These are phyloP conservation scores for Tachyglossus aculeatus DNA, from an alignment of 2,797 vertebrate genomes.

Conservation along the genomic window DNA sequence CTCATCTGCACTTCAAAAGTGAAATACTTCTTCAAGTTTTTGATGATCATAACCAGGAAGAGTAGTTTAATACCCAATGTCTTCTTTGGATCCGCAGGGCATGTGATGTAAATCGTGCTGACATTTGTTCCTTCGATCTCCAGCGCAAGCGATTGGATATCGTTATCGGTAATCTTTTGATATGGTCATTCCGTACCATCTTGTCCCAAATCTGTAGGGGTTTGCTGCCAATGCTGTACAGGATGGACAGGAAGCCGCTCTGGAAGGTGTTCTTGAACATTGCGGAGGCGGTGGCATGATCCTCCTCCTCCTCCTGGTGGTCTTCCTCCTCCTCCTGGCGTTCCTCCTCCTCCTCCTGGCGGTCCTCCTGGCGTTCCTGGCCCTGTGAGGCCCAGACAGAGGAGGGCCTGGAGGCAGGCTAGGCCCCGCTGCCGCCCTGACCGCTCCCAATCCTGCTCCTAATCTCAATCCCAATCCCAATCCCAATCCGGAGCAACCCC, in stretches of 20 bases:
- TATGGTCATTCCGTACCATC: conserved; percentile 89
- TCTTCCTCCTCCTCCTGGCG: neutral
- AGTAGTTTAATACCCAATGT: conserved; percentile 95
- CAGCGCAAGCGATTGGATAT: too few species aligned
- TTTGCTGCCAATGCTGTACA: conserved; percentile 97
- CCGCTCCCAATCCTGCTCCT: too few species aligned
- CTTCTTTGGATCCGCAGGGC: conserved; percentile 95
- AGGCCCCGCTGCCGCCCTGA: too few species aligned
- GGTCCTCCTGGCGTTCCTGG: too few species aligned
- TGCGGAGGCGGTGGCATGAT: too few species aligned
- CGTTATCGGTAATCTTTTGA: too few species aligned
- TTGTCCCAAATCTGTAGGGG: conserved; percentile 98
- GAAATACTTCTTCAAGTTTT: conserved; percentile 97
- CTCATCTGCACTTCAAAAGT: conserved; percentile 97
- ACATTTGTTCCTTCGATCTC: too few species aligned
- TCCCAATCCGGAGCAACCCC: too few species aligned
- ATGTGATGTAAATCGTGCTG: conserved; percentile 96
- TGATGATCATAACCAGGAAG: conserved; percentile 97
- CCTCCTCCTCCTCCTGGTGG: neutral
- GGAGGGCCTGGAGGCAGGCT: too few species aligned
- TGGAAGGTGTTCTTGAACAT: conserved; percentile 99
- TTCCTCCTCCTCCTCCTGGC: too few species aligned
- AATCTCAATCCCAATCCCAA: too few species aligned
- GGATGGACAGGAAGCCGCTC: conserved; percentile 92
- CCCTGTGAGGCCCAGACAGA: too few species aligned